Conservation (phyloP, 1,140 invertebrate species). For the Pseudomyrmex concolor region DNA sequence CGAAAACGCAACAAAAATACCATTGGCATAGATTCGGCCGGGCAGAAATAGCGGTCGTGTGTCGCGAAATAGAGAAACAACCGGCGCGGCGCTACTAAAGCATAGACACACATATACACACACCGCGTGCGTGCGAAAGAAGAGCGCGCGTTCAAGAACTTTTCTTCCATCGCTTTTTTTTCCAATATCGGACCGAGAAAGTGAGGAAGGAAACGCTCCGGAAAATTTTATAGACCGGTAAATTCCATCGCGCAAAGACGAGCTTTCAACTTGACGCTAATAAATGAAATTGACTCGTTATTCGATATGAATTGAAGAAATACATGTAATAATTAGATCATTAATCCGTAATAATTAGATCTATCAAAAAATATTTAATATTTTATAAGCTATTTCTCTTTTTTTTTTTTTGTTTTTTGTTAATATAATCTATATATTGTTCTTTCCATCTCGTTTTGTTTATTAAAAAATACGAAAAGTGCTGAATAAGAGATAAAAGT, state of each 20-base stretch:
- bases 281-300: neutral
- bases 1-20: constrained; percentile 81
- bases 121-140: neutral
- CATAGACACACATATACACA: neutral
- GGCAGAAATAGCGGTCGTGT: constrained; percentile 72
- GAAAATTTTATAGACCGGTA: constrained; percentile 20
- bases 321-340: too few species aligned
- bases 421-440: too few species aligned
- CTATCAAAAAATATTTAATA: too few species aligned
- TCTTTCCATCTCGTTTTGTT: too few species aligned
- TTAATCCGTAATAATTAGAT: too few species aligned
- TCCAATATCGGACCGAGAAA: constrained; percentile 10
- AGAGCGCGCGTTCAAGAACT: neutral
- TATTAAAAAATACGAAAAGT: too few species aligned
- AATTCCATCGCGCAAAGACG: neutral
- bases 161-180: constrained; percentile 15
- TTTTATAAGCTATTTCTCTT: too few species aligned
- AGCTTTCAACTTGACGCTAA: neutral
- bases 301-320: neutral
- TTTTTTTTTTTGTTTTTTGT: too few species aligned
- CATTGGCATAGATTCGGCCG: constrained; percentile 80
- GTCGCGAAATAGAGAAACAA: constrained; percentile 56
- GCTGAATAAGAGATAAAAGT: too few species aligned
- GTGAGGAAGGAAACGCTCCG: constrained; percentile 3
- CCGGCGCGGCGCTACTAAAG: constrained; percentile 29